Base-by-base conservation (phyloP, 2,113 vertebrate genomes). In the Jaculus jaculus region DNA sequence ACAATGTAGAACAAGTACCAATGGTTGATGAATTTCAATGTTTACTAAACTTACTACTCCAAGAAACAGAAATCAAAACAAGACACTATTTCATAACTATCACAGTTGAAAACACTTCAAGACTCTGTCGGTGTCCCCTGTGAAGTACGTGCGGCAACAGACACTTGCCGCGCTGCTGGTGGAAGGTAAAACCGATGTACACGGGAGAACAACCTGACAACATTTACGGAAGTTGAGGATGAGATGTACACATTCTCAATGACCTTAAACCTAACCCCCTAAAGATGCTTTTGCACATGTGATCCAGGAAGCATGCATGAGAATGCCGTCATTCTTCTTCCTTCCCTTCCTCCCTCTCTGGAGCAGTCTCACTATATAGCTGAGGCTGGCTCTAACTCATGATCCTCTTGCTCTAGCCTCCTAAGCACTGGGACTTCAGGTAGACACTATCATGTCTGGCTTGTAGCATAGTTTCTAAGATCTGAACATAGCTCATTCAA, bases 21-120 rank as follows among this genome's bases (percentile, higher is more conserved):
- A 34, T 28, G n/a, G n/a, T 74, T 37, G 91, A 60, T 47, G 68
- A 68, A 89, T 85, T 78, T 91, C 65, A 79, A 60, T 73, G 74
- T n/a, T 82, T 63, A 89, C 37, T 93, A 93, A 78, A 26, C 18
- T 95, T 26, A 78, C 21, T 71, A 47, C 3, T 69, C 2, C 32
- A 83, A 21, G 30, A 65, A 84, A 75, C n/a, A 84, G 1, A 89
- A 82, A 85, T 66, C 84, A 85, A 37, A 92, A 66, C 5, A 89
- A 73, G 51, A 85, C 71, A 93, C 1, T 15, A 91, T 30, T 74
- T 93, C 78, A 72, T 7, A 92, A 13, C 15, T 78, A 47, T 24
- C 32, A 66, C 11, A 79, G 15, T n/a, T 65, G 63, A 10, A 90
- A 94, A 89, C 68, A 68, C 69, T 82, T 89, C 3, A 21, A 84